phyloP scores from a whole-genome alignment of 2,797 vertebrate species.

The Anniella stebbinsi region DNA sequence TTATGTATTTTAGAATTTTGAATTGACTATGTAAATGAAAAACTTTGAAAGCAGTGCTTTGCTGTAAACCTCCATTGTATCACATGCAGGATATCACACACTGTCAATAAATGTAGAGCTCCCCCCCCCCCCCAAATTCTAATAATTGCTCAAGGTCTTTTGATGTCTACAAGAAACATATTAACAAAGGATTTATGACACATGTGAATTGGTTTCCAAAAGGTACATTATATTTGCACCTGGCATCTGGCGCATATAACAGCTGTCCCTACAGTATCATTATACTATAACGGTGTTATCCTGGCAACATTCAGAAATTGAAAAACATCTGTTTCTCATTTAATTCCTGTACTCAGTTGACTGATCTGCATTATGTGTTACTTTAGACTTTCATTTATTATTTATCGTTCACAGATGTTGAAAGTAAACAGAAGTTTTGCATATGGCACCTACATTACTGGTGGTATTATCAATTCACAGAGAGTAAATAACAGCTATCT shows the following conservation, averaged over 20 bases:
- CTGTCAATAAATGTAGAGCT: conserved; percentile 32
- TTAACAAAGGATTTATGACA: conserved; percentile 62
- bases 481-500: neutral
- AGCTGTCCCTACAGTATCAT: conserved; percentile 63
- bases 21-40: neutral
- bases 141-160: conserved; percentile 53
- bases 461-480: neutral
- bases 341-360: conserved; percentile 62
- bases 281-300: conserved; percentile 48
- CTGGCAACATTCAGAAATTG: conserved; percentile 62
- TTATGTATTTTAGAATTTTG: neutral
- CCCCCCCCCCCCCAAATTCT: neutral
- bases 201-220: conserved; percentile 58
- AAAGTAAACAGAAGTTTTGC: conserved; percentile 21
- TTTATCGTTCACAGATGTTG: conserved; percentile 53
- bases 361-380: conserved; percentile 53
- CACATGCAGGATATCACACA: conserved; percentile 4
- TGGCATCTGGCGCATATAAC: conserved; percentile 50
- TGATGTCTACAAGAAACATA: conserved; percentile 53
- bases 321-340: conserved; percentile 71
- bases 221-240: conserved; percentile 64
- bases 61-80: neutral
- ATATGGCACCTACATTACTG: neutral
- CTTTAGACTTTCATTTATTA: conserved; percentile 58
- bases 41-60: conserved; percentile 43